These are phyloP conservation scores for Pomacea maculata DNA, from an alignment of 1,140 invertebrate genomes.

Conservation along the genomic window DNA sequence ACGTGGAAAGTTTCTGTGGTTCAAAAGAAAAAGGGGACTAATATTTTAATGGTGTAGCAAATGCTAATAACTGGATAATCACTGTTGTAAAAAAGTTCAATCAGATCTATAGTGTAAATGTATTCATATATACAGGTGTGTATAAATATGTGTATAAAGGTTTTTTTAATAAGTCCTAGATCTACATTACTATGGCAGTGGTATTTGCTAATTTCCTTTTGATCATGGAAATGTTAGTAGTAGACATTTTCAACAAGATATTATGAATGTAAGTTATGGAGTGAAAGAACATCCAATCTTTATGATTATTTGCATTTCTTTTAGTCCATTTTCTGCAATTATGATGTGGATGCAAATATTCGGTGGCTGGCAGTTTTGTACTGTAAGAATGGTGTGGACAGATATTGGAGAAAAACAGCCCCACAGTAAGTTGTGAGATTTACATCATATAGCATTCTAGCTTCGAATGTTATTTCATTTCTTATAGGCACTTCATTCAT, in stretches of 20 bases:
- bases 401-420: constrained; percentile 88
- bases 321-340: constrained; percentile 84
- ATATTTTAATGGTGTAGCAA: too few relatives aligned
- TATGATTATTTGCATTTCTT: constrained; percentile 54
- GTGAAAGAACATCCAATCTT: background rate
- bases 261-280: background rate
- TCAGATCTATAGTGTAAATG: too few relatives aligned
- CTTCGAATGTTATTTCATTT: background rate
- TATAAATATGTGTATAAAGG: too few relatives aligned
- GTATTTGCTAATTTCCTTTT: too few relatives aligned
- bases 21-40: too few relatives aligned
- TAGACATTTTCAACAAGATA: background rate
- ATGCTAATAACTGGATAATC: too few relatives aligned
- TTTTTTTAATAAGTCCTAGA: too few relatives aligned
- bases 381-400: constrained; percentile 95
- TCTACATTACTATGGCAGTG: background rate
- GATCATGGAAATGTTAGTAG: too few relatives aligned
- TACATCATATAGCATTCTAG: background rate
- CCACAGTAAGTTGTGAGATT: constrained; percentile 72
- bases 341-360: constrained; percentile 83
- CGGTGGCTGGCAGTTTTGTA: constrained; percentile 92
- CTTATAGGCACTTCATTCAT: background rate
- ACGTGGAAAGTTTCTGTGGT: too few relatives aligned
- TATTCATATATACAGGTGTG: too few relatives aligned
- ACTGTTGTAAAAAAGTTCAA: too few relatives aligned